Evolutionary conservation across 2,797 vertebrate genomes (phyloP).

Genomic region (Micrastur ruficollis): DNA sequence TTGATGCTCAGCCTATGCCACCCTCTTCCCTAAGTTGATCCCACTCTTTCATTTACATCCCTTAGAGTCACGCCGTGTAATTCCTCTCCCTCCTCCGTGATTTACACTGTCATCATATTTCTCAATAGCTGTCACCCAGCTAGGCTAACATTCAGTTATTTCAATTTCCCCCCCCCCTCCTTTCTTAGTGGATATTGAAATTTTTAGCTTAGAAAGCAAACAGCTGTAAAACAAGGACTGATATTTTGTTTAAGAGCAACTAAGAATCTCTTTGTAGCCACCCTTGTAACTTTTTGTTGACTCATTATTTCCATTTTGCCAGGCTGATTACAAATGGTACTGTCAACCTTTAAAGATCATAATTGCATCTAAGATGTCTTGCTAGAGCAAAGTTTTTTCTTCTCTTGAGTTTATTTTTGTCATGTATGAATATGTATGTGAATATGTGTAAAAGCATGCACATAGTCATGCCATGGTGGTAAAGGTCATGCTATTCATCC

Average conservation of each 20-base stretch:
- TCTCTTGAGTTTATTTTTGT: neutral
- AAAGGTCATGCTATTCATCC: neutral
- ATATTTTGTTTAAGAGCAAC: neutral
- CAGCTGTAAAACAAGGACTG: neutral
- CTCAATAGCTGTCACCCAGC: neutral
- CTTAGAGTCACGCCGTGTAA: neutral
- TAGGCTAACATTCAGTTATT: neutral
- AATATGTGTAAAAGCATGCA: rapidly evolving
- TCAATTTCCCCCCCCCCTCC: neutral
- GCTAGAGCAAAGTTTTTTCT: neutral
- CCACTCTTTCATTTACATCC: neutral
- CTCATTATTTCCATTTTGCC: neutral
- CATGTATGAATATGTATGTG: neutral
- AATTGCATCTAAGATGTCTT: neutral
- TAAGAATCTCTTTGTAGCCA: neutral
- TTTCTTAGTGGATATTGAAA: neutral
- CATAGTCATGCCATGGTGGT: neutral
- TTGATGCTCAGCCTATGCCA: neutral
- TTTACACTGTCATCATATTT: neutral
- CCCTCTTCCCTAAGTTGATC: neutral
- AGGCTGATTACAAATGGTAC: neutral
- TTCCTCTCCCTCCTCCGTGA: neutral
- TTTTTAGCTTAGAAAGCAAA: neutral
- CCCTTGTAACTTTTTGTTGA: neutral
- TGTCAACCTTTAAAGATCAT: neutral